These are phyloP conservation scores for Allophyes oxyacanthae DNA, from an alignment of 2,888 invertebrate genomes.

Conservation along the genomic window DNA sequence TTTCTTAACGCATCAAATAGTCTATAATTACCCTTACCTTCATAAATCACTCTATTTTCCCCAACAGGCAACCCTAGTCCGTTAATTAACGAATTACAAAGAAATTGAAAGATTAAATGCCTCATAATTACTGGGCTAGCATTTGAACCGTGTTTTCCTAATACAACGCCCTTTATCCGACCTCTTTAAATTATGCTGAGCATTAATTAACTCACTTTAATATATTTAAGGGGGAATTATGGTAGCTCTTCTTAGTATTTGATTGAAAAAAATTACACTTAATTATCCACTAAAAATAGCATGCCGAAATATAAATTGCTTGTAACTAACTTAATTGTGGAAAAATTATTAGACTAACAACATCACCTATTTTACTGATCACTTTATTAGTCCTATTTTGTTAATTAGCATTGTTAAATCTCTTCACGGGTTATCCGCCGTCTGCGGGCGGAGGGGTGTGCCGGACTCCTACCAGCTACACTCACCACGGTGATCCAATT, in stretches of 20 bases:
- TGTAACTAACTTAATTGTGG: too few relatives aligned
- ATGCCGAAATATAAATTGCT: too few relatives aligned
- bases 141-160: constrained; percentile 17
- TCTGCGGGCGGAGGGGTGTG: too few relatives aligned
- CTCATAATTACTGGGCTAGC: constrained; percentile 25
- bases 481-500: too few relatives aligned
- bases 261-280: too few relatives aligned
- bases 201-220: constrained; percentile 9
- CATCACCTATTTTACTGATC: too few relatives aligned
- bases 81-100: constrained; percentile 38
- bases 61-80: constrained; percentile 7
- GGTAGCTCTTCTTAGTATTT: not conserved
- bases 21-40: constrained; percentile 3
- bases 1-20: not conserved
- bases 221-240: not conserved
- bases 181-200: constrained; percentile 6
- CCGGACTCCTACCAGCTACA: too few relatives aligned
- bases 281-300: too few relatives aligned
- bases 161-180: constrained; percentile 9
- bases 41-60: constrained; percentile 37
- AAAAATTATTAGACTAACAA: too few relatives aligned
- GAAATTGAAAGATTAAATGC: constrained; percentile 34
- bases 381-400: too few relatives aligned
- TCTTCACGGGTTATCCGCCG: too few relatives aligned
- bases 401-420: too few relatives aligned